Evolutionary conservation across 1,140 invertebrate genomes (phyloP), one percentile per base, ranked within the genome.

Genomic region (Helicoverpa zea): DNA sequence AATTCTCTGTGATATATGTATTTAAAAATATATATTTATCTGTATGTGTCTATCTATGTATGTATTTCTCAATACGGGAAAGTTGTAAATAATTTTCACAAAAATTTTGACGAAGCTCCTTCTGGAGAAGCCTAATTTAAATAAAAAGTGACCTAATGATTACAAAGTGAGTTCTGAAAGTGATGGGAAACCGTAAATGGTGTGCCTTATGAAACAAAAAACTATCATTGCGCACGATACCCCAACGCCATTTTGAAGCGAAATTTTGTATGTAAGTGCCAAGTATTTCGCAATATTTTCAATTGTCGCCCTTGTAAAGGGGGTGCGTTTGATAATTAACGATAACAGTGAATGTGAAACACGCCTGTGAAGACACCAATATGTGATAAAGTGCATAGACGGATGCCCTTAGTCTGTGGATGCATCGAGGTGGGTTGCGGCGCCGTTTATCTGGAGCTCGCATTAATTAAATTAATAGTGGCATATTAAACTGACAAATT

Each of bases 161-260:
- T 86, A 84, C 83, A 81, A 89, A 86, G 88, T 92, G 89, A 89
- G 83, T 88, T 85, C 68, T 81, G 75, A 87, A 83, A 89, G 90
- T 91, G 89, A 94, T 93, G 90, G 84, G 83, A 92, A 90, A 91
- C 87, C 86, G 82, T 89, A 89, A 87, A 88, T 82, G 83, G 87
- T 88, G 92, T 93, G 90, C 89, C 91, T 88, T 92, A 91, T 91
- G 91, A 95, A 95, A 94, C 93, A 94, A 95, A 95, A 94, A 95
- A 92, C 94, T 93, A 93, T 94, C 94, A 91, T 94, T 94, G 90
- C 94, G 92, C 94, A 94, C 92, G 94, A 93, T 94, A 94, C 89
- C 88, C 90, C 89, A 95, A 94, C 94, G 94, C 94, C 94, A 95
- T 95, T 95, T 95, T 95, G 94, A 95, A 93, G 94, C 94, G 92